Evolutionary conservation across 2,113 vertebrate genomes (phyloP), one percentile per base, ranked within the genome.

Genomic region (Mustela lutreola): DNA sequence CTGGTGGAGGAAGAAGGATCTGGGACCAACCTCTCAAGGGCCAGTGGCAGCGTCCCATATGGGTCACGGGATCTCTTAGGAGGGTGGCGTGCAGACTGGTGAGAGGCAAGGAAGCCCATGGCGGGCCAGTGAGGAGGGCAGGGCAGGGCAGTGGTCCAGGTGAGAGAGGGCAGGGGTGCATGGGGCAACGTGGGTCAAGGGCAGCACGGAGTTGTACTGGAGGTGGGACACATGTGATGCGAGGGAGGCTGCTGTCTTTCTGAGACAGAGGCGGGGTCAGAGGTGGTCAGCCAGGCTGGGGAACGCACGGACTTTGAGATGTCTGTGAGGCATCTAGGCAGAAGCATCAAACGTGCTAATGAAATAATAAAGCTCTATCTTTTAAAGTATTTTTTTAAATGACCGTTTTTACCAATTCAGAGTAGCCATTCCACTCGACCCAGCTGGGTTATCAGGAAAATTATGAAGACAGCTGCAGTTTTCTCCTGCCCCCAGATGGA

Each of bases 261-360:
- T 24, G 62, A 53, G 71, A 80, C 31, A 79, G 36, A 65, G 31
- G 5, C 10, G 2, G 11, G 14, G 31, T 21, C 62, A n/a, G 58
- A 70, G 89, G 11, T 1, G 6, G 15, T 5, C 36, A 21, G 15
- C 16, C 16, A 31, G 31, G 33, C 58, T 16, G 26, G 58, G 60
- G 62, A 67, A 16, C 1, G 0, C 0, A 0, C 0, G 53, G 71
- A 76, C 24, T 67, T 28, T 22, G 62, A 56, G 36, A 33, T 62
- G 31, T 50, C 71, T 39, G 11, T 10, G 16, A 71, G 79, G 76
- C 24, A 36, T 7, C 22, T 12, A 36, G 82, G 50, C 12, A 5
- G 56, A 56, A 62, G 62, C 24, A 39, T 5, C 7, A 4, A 48
- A 60, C 0, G 2, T 31, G 12, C 33, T 63, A 7, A 24, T 65